Conservation (phyloP, 2,888 invertebrate genomes). For the Helleia helle region DNA sequence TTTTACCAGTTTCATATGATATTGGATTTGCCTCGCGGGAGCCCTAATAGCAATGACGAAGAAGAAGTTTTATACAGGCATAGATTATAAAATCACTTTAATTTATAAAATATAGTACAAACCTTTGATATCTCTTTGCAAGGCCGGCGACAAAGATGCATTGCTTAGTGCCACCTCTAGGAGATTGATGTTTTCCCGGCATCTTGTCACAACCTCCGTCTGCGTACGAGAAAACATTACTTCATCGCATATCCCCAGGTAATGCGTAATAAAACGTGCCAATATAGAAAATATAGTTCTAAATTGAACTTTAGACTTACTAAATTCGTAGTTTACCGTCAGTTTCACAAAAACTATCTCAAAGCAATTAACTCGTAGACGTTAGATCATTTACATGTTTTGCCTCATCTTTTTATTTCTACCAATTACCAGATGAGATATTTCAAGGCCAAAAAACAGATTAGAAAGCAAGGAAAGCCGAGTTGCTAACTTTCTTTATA, state of each 20-base stretch:
- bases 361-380: neutral
- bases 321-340: neutral
- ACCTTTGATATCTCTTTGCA: slow-evolving; percentile 77
- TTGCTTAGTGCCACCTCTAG: slow-evolving; percentile 80
- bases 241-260: slow-evolving; percentile 22
- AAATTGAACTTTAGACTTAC: neutral
- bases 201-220: slow-evolving; percentile 89
- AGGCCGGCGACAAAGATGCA: slow-evolving; percentile 65
- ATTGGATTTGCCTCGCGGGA: too few species aligned
- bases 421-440: slow-evolving; percentile 14
- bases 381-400: neutral
- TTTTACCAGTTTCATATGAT: too few species aligned
- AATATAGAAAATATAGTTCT: neutral
- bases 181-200: slow-evolving; percentile 89
- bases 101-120: slow-evolving; percentile 28
- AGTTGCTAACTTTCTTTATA: slow-evolving; percentile 25
- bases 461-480: slow-evolving; percentile 41
- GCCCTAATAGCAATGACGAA: too few species aligned
- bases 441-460: slow-evolving; percentile 36
- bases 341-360: neutral
- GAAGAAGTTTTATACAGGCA: too few species aligned
- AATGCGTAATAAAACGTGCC: neutral
- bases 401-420: too few species aligned
- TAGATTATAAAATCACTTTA: too few species aligned
- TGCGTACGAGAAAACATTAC: slow-evolving; percentile 60